A percentile compares a stretch with the other conserved stretches of the same genome.
Conservation (phyloP, 1,140 invertebrate genomes). For the Drosophila grimshawi region DNA sequence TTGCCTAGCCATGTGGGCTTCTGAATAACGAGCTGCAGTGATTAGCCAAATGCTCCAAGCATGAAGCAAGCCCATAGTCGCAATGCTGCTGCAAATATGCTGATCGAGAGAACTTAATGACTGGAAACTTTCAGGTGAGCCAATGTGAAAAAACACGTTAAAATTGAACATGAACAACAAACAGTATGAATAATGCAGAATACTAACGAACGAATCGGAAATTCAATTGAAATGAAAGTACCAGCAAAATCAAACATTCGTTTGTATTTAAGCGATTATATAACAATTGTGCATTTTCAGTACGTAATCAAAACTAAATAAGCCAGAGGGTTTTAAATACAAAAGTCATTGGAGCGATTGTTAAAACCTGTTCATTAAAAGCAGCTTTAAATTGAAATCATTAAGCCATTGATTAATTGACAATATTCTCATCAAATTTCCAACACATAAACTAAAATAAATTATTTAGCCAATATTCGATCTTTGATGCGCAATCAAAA, state of each 20-base stretch:
- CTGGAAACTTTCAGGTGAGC: constrained; percentile 13
- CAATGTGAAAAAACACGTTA: neutral
- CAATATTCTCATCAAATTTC: no score
- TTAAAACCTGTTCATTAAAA: no score
- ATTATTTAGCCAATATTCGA: no score
- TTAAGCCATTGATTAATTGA: no score
- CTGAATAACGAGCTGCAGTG: constrained; percentile 55
- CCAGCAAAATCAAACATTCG: neutral
- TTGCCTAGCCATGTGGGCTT: constrained; percentile 19
- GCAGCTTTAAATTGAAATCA: no score
- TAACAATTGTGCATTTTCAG: no score
- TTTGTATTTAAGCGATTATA: neutral
- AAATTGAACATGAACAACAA: neutral
- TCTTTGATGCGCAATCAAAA: neutral
- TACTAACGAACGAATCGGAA: neutral
- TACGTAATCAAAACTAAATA: no score
- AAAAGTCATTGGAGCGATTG: no score
- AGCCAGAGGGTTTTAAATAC: no score
- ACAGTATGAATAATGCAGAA: neutral
- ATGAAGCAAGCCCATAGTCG: constrained; percentile 4
- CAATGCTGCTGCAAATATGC: neutral
- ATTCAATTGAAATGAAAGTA: neutral
- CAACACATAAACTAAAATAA: no score
- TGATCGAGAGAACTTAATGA: constrained; percentile 32
- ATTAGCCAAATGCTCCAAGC: constrained; percentile 55